A percentile compares a stretch with the other conserved stretches of the same genome.
These are phyloP conservation scores for Lycocorax pyrrhopterus DNA, from an alignment of 2,113 vertebrate genomes.

Conservation along the genomic window DNA sequence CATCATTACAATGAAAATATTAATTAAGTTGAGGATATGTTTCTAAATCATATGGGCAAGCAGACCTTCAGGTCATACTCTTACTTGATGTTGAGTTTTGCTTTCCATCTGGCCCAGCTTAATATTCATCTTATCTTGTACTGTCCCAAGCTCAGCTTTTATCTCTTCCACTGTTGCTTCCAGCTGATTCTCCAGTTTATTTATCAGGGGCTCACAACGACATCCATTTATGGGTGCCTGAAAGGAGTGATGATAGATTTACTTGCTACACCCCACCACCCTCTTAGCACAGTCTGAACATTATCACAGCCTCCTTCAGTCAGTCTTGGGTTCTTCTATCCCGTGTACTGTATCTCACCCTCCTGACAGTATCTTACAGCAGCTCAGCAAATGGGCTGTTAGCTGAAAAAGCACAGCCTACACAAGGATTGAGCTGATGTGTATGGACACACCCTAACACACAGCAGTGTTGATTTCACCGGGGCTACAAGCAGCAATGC, in stretches of 20 bases:
- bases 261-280: background rate
- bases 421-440: background rate
- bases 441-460: background rate
- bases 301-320: background rate
- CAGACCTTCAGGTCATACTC: background rate
- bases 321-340: background rate
- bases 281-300: background rate
- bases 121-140: constrained; percentile 89
- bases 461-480: background rate
- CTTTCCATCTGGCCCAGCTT: constrained; percentile 92
- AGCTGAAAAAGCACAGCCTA: background rate
- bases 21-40: background rate
- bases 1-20: background rate
- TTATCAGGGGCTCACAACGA: constrained; percentile 93
- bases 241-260: background rate
- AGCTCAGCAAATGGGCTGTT: background rate
- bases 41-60: background rate
- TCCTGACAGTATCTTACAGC: background rate
- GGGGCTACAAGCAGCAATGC: background rate
- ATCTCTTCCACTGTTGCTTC: constrained; percentile 95
- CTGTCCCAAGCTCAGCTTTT: constrained; percentile 86
- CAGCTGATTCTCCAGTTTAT: constrained; percentile 93
- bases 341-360: background rate
- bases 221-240: constrained; percentile 95
- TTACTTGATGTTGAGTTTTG: constrained; percentile 90